Evolutionary conservation across 2,113 vertebrate genomes (phyloP).

Genomic region (Eira barbara): DNA sequence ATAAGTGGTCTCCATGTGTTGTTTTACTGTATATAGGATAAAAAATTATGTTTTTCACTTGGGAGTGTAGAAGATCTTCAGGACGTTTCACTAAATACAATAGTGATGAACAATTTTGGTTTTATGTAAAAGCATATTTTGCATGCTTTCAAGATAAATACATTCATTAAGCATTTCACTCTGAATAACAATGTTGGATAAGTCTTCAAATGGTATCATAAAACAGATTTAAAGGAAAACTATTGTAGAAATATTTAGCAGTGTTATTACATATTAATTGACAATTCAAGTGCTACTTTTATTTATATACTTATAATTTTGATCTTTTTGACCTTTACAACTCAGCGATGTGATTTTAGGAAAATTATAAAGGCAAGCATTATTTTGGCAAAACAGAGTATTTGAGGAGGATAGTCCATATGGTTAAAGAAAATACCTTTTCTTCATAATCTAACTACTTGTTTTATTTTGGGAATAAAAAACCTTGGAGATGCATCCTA

Average conservation of each 20-base stretch:
- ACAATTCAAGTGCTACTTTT: background rate
- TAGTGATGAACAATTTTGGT: background rate
- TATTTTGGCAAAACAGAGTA: background rate
- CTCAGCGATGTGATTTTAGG: background rate
- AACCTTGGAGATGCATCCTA: background rate
- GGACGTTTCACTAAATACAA: background rate
- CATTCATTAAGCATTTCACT: background rate
- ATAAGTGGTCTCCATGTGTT: background rate
- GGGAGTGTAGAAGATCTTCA: background rate
- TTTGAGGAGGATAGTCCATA: background rate
- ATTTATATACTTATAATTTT: background rate
- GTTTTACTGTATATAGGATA: background rate
- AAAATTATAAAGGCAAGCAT: background rate
- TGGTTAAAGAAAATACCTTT: background rate
- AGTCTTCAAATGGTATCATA: background rate
- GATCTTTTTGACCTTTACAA: background rate
- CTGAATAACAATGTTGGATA: background rate
- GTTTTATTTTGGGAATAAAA: background rate
- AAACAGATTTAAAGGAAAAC: background rate
- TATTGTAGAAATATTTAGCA: background rate
- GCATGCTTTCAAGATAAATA: background rate
- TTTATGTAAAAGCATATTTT: background rate
- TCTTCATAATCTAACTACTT: background rate
- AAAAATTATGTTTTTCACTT: background rate
- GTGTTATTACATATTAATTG: background rate